phyloP scores from a whole-genome alignment of 1,140 invertebrate genomes.

The Drosophila cardini region DNA sequence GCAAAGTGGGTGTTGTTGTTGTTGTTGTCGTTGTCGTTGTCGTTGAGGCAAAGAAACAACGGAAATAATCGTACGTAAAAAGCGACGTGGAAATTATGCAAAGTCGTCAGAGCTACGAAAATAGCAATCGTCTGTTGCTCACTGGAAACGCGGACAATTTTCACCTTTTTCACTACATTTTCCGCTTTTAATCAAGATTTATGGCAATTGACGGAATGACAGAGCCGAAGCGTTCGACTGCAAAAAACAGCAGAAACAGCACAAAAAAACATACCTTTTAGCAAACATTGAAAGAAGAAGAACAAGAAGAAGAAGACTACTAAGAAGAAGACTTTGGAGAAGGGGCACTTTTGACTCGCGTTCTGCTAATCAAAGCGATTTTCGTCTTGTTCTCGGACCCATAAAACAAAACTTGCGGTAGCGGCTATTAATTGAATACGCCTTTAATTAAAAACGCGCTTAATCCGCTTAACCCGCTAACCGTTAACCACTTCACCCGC shows the following conservation, averaged over 20 bases:
- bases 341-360: constrained; percentile 26
- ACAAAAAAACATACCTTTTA: constrained; percentile 7
- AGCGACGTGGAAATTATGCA: constrained; percentile 69
- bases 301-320: background rate
- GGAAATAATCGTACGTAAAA: constrained; percentile 44
- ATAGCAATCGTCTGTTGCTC: constrained; percentile 44
- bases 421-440: constrained; percentile 68
- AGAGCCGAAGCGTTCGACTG: constrained; percentile 11
- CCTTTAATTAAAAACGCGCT: constrained; percentile 63
- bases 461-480: constrained; percentile 9
- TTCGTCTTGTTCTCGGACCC: constrained; percentile 15
- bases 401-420: constrained; percentile 44
- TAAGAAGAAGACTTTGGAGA: no score
- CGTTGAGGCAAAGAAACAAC: constrained; percentile 12
- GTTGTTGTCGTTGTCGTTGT: constrained; percentile 29
- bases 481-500: background rate
- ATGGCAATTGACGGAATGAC: constrained; percentile 71
- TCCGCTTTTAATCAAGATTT: constrained; percentile 78
- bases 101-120: constrained; percentile 53
- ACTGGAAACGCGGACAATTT: constrained; percentile 61
- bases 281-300: constrained; percentile 5
- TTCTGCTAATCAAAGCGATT: constrained; percentile 66
- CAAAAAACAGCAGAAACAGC: background rate
- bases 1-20: background rate
- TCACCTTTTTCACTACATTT: constrained; percentile 73